These are phyloP conservation scores for Melanotaenia maccullochi DNA, from an alignment of 2,797 vertebrate species.

Conservation along the genomic window DNA sequence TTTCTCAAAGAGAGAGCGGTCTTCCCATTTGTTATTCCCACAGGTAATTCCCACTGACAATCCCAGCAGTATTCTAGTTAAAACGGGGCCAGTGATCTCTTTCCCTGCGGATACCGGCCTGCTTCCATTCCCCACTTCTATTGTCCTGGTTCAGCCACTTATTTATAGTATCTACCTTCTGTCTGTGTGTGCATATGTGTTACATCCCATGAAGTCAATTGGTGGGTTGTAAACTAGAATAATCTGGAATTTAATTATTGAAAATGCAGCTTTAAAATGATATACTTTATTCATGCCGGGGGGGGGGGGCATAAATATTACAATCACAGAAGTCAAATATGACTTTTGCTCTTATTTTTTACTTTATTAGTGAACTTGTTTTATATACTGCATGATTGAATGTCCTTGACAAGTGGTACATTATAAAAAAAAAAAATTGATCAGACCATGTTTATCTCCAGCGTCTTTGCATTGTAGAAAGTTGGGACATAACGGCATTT, in stretches of 20 bases:
- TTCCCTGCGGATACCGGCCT: conserved; percentile 80
- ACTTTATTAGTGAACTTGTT: background rate
- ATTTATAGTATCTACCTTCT: conserved; percentile 81
- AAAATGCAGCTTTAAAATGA: background rate
- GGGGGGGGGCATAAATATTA: background rate
- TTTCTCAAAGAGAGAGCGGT: conserved; percentile 44
- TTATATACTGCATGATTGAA: background rate
- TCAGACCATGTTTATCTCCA: background rate
- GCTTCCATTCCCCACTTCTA: conserved; percentile 84
- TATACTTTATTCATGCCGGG: no score
- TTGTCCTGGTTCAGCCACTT: conserved; percentile 85
- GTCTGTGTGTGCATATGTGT: conserved; percentile 24
- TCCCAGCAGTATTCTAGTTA: conserved; percentile 68
- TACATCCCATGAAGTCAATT: conserved; percentile 4
- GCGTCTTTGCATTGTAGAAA: background rate
- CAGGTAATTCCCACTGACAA: conserved; percentile 56
- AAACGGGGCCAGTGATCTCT: conserved; percentile 69
- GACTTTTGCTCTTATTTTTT: background rate
- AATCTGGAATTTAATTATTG: background rate
- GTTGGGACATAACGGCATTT: background rate
- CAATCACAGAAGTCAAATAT: background rate
- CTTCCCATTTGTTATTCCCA: conserved; percentile 62
- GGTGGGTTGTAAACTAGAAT: background rate
- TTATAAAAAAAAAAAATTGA: background rate
- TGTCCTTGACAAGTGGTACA: background rate